Base-by-base conservation (phyloP, 2,113 vertebrate species). In the Lampris megalopsis region DNA sequence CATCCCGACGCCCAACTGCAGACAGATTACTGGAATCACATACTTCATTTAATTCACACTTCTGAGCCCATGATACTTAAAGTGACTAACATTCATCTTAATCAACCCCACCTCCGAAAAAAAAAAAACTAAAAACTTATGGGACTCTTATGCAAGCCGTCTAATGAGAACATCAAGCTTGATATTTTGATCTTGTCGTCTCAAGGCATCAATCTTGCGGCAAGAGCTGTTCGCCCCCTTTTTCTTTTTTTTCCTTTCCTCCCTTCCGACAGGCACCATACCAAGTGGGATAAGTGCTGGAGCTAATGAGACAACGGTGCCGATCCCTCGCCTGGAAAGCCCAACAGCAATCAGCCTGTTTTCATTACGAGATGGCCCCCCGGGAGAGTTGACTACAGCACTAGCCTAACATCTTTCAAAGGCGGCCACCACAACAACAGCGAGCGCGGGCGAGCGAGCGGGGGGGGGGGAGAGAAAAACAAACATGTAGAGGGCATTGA, bases 301-400 rank as follows among this genome's bases (percentile, higher is more conserved):
- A 78, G 83, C 88, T 93, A 93, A 93, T 89, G 90, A 92, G 85
- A 91, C 88, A 87, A 88, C 79, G 83, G 78, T 80, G 87, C 87
- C 58, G 85, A 84, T 67, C 80, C 81, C 72, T 79, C 63, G 79
- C 77, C 82, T 82, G 78, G 80, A 91, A 92, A 90, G 84, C 89
- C 86, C 85, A 87, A 88, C 88, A 90, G 89, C 89, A 91, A 92
- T 92, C 84, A 89, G 84, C 82, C 85, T 91, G 89, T 90, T 93
- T 92, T 91, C 88, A 92, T 91, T 89, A 88, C 67, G 56, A 84
- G 82, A 83, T 59, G 73, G 45, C 78, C 88, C 82, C 88, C 80
- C 70, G 87, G 84, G 89, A 89, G 54, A 62, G 68, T 7, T 76
- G 78, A 79, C 73, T 82, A 62, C 79, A 86, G 77, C 84, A 67